Percentiles rank a stretch among this genome's conserved stretches.
Evolutionary conservation across 2,888 invertebrate genomes (phyloP).

Genomic region (Melieria omissa): DNA sequence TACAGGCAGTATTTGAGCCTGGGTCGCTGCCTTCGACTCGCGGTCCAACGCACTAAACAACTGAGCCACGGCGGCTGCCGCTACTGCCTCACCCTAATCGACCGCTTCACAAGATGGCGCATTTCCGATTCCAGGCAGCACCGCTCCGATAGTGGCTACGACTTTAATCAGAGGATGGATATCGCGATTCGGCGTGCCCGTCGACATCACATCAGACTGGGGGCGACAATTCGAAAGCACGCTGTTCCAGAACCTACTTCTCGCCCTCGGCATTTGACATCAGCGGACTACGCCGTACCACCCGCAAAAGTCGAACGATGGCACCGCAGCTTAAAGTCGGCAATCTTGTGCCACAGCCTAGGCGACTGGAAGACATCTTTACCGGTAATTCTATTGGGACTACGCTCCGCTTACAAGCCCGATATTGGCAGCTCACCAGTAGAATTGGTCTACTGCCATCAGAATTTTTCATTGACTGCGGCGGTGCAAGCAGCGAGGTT

Average conservation of each 20-base stretch:
- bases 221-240: constrained; percentile 5
- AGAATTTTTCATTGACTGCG: too few species aligned
- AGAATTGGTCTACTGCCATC: constrained; percentile 9
- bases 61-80: constrained; percentile 26
- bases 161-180: constrained; percentile 57
- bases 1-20: too few species aligned
- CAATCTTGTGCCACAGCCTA: constrained; percentile 11
- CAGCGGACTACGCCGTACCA: constrained; percentile 15
- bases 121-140: constrained; percentile 11
- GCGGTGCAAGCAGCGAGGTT: too few species aligned
- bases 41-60: too few species aligned
- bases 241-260: background rate
- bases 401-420: constrained; percentile 49
- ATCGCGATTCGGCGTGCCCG: constrained; percentile 26
- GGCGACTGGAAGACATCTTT: constrained; percentile 41
- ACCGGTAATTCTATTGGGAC: constrained; percentile 56
- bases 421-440: constrained; percentile 35
- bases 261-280: background rate
- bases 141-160: constrained; percentile 38
- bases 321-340: constrained; percentile 16
- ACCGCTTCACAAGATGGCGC: constrained; percentile 36
- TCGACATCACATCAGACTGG: constrained; percentile 22
- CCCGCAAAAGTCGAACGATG: constrained; percentile 16
- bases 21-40: too few species aligned
- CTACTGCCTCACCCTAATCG: constrained; percentile 27